phyloP scores from a whole-genome alignment of 1,140 invertebrate species.

The Aleiodes sp. region DNA sequence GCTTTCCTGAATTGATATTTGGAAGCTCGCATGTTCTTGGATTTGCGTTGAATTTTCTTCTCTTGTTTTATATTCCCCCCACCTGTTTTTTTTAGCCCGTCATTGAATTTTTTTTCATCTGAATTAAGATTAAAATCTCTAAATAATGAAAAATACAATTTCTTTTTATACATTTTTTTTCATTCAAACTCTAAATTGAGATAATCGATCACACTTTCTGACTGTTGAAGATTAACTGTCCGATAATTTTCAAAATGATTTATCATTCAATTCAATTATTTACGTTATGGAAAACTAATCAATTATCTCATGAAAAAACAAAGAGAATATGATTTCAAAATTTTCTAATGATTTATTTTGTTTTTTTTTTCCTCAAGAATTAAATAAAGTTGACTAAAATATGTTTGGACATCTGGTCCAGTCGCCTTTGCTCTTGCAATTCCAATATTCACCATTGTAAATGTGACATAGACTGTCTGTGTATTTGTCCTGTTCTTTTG shows the following conservation, averaged over 20 bases:
- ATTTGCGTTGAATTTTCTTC: not conserved
- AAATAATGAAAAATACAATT: not conserved
- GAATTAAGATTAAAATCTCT: not conserved
- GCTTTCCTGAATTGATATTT: not conserved
- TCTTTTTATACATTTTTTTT: not conserved
- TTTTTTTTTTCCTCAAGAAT: not conserved
- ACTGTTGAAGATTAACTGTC: not conserved
- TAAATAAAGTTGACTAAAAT: slow-evolving; percentile 70
- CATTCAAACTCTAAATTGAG: not conserved
- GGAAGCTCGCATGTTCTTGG: not conserved
- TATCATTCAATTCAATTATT: not conserved
- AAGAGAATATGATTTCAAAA: not conserved
- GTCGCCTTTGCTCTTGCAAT: slow-evolving; percentile 86
- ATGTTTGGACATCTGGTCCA: slow-evolving; percentile 95
- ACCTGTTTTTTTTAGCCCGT: not conserved
- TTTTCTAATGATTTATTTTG: not conserved
- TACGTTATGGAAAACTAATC: not conserved
- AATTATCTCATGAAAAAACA: not conserved
- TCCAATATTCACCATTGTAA: slow-evolving; percentile 93
- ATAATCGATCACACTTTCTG: not conserved
- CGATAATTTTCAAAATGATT: not conserved
- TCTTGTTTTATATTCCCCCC: not conserved
- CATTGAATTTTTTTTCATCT: not conserved
- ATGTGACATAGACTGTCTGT: slow-evolving; percentile 86
- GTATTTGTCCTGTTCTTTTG: slow-evolving; percentile 79